Evolutionary conservation across 2,888 invertebrate genomes (phyloP), one percentile per base, ranked within the genome.

Genomic region (Monoplex corrugatus): DNA sequence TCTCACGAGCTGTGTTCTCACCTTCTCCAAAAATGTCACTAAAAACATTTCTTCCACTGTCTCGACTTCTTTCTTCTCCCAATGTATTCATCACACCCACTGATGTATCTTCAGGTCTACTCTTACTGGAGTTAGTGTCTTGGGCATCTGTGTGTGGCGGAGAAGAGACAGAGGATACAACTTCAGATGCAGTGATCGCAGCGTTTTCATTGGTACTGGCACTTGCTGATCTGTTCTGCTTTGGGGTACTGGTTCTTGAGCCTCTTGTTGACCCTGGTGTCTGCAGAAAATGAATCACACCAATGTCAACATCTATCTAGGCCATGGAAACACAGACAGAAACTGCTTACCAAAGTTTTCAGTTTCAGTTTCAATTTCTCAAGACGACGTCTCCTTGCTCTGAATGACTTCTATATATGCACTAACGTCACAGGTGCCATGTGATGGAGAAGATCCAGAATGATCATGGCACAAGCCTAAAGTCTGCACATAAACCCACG

Each of bases 171-270:
- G 45, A 32, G 16, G 82, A 28, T 13, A 16, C 8, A 83, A 32
- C 45, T 44, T 44, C 32, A 16, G 13, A 32, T 16, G 32, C 13
- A 40, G n/a, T 32, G 19, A 32, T 32, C 3, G 8, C 16, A 16
- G 32, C 32, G 32, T 35, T 44, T 40, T 16, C 28, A 2, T 10
- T 28, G 28, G 57, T 35, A 35, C 35, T 35, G 23, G 32, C 35
- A 6, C 10, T 32, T 72, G 35, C n/a, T 10, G 72, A 35, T 5
- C 6, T 19, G 80, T 43, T 35, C 40, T 43, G 38, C 5, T 23
- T 80, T 3, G 45, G 82, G 19, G 82, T 83, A 45, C 82, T 45
- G 44, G 45, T 45, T 83, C 45, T 83, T 5, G 82, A 83, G 45
- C 8, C 13, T 32, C 45, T 32, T 28, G 44, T 10, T 23, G 44